Evolutionary conservation across 2,888 invertebrate genomes (phyloP), one percentile per base, ranked within the genome.

Genomic region (Trachelus tabidus): DNA sequence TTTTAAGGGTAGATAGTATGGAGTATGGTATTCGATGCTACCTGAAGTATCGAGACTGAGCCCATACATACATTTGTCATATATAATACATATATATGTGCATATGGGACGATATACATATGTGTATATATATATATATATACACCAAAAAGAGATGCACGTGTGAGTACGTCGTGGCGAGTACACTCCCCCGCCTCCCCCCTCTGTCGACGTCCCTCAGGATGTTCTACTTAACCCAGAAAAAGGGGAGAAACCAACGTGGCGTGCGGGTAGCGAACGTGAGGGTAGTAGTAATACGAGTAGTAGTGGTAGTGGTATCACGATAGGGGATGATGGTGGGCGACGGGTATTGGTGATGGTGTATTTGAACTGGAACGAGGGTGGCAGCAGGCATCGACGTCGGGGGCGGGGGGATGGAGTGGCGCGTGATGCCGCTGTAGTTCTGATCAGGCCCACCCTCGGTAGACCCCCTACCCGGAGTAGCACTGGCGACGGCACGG

Each of bases 201-300:
- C 23, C 68, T 33, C 68, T 30, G 71, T 76, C 73, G 71, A 6
- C 71, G 34, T 81, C 75, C 78, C 80, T 37, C 80, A 80, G 81
- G 79, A 81, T 76, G 80, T 81, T 81, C 80, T 79, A 79, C 80
- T 82, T 82, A 82, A 82, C 81, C 82, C 76, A 82, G 82, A 82
- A 82, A 81, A 81, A 78, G 73, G 81, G 75, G 73, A 78, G 77
- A 81, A 77, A 77, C 77, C 79, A 77, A 71, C 81, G 80, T 74
- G 75, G 73, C 37, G 76, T 23, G 71, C 71, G 71, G 71, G 71
- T 56, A 23, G 56, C 56, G 56, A 56, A 56, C 56, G 33, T 69
- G 33, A 35, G n/a, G 31, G 76, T 73, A n/a, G 74, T 56, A 56
- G 56, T 56, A 56, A 56, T 56, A 23, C 56, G 2, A 56, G 56